Percentiles rank a stretch among this genome's conserved stretches.
Evolutionary conservation across 1,140 invertebrate genomes (phyloP).

Genomic region (Dolichoris vasculosae): DNA sequence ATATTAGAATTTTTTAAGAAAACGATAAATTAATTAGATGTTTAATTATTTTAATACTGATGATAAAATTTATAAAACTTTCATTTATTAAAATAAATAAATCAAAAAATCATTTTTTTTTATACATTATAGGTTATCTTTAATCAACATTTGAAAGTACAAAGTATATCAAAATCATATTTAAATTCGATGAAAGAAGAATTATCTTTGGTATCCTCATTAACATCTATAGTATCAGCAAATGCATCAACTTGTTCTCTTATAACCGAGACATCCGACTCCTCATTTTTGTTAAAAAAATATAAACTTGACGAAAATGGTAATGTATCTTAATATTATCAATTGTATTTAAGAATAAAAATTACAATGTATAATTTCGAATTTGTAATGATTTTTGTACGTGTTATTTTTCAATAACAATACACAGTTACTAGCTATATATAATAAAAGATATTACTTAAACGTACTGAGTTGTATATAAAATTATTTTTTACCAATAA

Average conservation of each 20-base stretch:
- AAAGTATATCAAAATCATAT: constrained; percentile 13
- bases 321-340: background rate
- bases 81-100: no score
- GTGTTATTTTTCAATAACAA: background rate
- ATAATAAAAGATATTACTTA: no score
- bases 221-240: background rate
- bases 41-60: no score
- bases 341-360: background rate
- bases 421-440: no score
- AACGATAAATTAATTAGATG: no score
- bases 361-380: background rate
- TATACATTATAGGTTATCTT: constrained; percentile 54
- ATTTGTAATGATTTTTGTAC: background rate
- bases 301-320: constrained; percentile 2
- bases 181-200: background rate
- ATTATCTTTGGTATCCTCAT: constrained; percentile 1
- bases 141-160: constrained; percentile 49
- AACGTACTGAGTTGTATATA: no score
- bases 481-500: no score
- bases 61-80: no score
- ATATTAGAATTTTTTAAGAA: no score
- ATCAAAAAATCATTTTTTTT: no score
- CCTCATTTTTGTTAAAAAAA: constrained; percentile 9
- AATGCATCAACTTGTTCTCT: background rate
- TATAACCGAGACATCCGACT: background rate